A percentile compares a stretch with the other conserved stretches of the same genome.
Evolutionary conservation across 2,888 invertebrate species (phyloP).

Genomic region (Cerastis rubricosa): DNA sequence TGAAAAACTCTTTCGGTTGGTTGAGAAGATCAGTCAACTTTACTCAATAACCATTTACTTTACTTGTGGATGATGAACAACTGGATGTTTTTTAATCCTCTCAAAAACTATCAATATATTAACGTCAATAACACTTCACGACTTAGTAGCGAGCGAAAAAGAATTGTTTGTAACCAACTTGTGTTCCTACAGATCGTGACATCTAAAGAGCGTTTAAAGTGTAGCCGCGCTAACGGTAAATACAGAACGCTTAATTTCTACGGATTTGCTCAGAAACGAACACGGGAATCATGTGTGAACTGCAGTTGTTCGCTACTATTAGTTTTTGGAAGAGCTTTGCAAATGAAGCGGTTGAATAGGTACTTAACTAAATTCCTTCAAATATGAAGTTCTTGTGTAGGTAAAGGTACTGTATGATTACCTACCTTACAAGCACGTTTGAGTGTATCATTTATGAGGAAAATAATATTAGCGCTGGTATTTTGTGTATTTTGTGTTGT

Average conservation of each 20-base stretch:
- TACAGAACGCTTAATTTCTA: conserved; percentile 73
- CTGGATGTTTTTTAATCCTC: neutral
- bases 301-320: conserved; percentile 37
- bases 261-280: conserved; percentile 72
- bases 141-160: neutral
- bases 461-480: neutral
- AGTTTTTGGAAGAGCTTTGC: conserved; percentile 6
- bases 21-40: neutral
- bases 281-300: conserved; percentile 67
- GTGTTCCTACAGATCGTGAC: neutral
- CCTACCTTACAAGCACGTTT: neutral
- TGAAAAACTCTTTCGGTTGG: neutral
- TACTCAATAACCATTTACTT: neutral
- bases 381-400: neutral
- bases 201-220: conserved; percentile 14
- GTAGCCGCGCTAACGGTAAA: conserved; percentile 60
- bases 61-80: neutral
- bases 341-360: conserved; percentile 21
- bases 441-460: neutral
- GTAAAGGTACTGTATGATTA: neutral
- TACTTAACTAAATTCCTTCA: neutral
- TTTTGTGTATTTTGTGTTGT: too few relatives aligned
- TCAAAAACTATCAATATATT: neutral
- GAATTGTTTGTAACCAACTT: neutral
- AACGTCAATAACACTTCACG: neutral